Evolutionary conservation across 2,888 invertebrate genomes (phyloP), one percentile per base, ranked within the genome.

Genomic region (Spilarctia lutea): DNA sequence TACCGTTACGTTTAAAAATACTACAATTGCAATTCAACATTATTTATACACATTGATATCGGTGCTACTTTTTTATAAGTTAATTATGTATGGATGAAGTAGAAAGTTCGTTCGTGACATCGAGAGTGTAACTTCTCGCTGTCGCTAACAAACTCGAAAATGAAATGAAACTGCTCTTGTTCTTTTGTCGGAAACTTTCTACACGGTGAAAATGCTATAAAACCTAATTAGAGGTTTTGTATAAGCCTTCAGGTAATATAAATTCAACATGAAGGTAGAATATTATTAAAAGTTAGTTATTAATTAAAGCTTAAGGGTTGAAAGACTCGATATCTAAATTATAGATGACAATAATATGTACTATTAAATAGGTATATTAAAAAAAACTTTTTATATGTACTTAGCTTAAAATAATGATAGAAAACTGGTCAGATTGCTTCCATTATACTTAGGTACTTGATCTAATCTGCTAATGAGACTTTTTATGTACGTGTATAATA

Each of bases 91-190:
- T 56, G 11, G n/a, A 10, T 10, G 11, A n/a, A 60, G 60, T 60
- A 13, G 2, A 60, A 27, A 60, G 27, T 60, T 27, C 27, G 60
- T n/a, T 60, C 11, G 11, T n/a, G 52, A 56, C 52, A 56, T 56
- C 11, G 52, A n/a, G 11, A 56, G 20, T n/a, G 52, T 56, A n/a
- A 56, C 52, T 56, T 56, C 11, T 56, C 52, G 52, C 52, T n/a
- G 52, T 56, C n/a, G 52, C 24, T 56, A 56, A 56, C 52, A 56
- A 56, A n/a, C 52, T 56, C n/a, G 52, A 60, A 60, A 60, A 60
- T 60, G 27, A 27, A 60, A 60, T 27, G n/a, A 60, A 60, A 60
- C 60, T 60, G 60, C 13, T 56, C 56, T 56, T 56, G 56, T 56
- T 56, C n/a, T 27, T 27, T 60, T 60, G 13, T 60, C 11, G n/a